Percentiles rank a stretch among this genome's conserved stretches.
These are phyloP conservation scores for Corapipo altera DNA, from an alignment of 2,113 vertebrate species.

Conservation along the genomic window DNA sequence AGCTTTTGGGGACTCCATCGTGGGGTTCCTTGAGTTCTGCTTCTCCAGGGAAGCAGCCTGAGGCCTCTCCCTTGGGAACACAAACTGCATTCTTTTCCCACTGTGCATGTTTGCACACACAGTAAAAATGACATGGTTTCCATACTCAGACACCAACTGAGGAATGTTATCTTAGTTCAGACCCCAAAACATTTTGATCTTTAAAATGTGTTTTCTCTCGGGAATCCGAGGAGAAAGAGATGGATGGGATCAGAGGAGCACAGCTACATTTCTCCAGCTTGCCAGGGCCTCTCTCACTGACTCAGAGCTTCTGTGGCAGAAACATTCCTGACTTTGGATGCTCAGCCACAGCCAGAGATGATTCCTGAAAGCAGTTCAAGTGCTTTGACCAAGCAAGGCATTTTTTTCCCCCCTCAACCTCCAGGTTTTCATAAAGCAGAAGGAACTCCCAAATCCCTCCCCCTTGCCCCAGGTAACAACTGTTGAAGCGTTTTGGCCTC, in stretches of 20 bases:
- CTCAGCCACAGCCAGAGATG: accelerated
- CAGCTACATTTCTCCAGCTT: background rate
- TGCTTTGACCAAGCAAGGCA: background rate
- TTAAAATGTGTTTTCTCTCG: background rate
- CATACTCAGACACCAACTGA: background rate
- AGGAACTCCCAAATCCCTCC: background rate
- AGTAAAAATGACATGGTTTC: background rate
- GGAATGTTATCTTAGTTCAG: background rate
- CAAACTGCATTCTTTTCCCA: background rate
- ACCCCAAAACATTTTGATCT: background rate
- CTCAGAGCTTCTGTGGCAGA: background rate
- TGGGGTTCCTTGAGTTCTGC: background rate
- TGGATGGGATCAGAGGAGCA: background rate
- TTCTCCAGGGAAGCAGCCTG: background rate
- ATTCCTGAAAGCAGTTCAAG: background rate
- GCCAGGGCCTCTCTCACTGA: background rate
- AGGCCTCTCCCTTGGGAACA: background rate
- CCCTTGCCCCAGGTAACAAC: background rate
- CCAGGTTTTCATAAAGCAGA: background rate
- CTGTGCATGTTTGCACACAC: background rate
- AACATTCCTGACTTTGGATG: accelerated
- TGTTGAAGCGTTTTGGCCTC: background rate
- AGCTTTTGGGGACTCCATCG: background rate
- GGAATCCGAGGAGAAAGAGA: background rate
- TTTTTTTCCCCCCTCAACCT: background rate